These are phyloP conservation scores for Alces alces DNA, from an alignment of 2,113 vertebrate genomes.

Conservation along the genomic window DNA sequence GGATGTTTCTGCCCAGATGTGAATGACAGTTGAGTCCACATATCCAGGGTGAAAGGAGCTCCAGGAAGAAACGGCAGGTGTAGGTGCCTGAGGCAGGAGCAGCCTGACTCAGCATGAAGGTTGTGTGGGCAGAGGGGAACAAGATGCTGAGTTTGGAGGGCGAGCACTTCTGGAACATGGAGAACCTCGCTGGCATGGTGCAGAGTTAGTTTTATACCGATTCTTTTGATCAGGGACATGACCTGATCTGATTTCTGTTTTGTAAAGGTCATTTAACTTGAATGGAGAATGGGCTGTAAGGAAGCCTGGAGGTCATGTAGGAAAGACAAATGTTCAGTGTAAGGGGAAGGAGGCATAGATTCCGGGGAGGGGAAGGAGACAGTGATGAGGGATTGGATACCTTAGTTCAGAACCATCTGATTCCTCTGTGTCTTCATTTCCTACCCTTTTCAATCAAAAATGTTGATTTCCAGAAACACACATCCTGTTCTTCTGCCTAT, in stretches of 20 bases:
- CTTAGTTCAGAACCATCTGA: neutral
- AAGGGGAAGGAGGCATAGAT: neutral
- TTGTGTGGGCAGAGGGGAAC: neutral
- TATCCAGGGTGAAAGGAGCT: neutral
- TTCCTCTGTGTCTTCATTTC: neutral
- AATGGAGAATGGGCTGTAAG: neutral
- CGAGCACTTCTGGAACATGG: fast-evolving
- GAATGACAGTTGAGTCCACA: neutral
- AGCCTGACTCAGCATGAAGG: neutral
- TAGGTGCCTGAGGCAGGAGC: neutral
- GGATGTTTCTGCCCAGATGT: neutral
- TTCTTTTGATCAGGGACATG: neutral
- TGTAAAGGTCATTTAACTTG: neutral
- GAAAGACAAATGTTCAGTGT: neutral
- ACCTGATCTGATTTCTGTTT: neutral
- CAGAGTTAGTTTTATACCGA: neutral
- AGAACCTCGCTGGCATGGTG: neutral
- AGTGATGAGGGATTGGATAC: neutral
- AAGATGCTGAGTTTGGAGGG: neutral
- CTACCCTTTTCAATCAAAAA: neutral
- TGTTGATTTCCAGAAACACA: neutral
- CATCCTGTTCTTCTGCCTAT: neutral
- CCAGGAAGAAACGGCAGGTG: neutral
- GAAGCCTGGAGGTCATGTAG: neutral
- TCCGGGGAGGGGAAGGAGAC: neutral